Evolutionary conservation across 1,140 invertebrate genomes (phyloP).

Genomic region (Ceratina calcarata): DNA sequence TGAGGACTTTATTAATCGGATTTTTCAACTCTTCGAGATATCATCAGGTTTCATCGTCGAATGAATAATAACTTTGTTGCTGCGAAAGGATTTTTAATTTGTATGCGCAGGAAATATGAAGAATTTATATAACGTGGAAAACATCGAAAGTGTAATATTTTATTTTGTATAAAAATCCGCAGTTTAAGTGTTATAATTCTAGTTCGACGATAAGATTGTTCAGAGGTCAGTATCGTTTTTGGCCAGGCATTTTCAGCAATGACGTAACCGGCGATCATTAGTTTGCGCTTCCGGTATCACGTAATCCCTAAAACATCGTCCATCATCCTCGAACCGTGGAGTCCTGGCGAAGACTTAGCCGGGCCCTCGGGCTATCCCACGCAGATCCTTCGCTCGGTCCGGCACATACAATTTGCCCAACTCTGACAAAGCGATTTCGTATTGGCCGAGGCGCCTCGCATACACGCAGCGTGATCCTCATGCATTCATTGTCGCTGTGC

Average conservation of each 20-base stretch:
- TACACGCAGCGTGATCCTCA: slow-evolving; percentile 1
- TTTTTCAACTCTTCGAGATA: no score
- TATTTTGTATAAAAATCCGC: no score
- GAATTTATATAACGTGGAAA: no score
- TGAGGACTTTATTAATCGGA: no score
- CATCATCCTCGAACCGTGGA: slow-evolving; percentile 50
- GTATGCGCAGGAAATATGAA: no score
- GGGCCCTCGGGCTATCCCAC: slow-evolving; percentile 50
- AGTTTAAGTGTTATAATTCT: not conserved
- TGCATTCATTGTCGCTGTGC: slow-evolving; percentile 20
- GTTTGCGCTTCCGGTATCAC: slow-evolving; percentile 61
- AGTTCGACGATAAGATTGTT: not conserved
- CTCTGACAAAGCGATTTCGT: slow-evolving; percentile 58
- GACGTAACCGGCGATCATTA: slow-evolving; percentile 61
- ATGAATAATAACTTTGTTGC: no score
- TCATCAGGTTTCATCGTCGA: no score
- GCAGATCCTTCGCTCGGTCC: slow-evolving; percentile 51
- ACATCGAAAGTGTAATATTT: no score
- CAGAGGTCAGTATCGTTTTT: slow-evolving; percentile 15
- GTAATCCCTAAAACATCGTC: slow-evolving; percentile 65
- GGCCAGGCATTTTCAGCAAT: slow-evolving; percentile 48
- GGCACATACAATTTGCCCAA: slow-evolving; percentile 57
- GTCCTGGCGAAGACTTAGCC: slow-evolving; percentile 44
- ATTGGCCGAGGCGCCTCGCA: slow-evolving; percentile 42
- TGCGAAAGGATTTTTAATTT: no score